Evolutionary conservation across 1,140 invertebrate species (phyloP), one percentile per base, ranked within the genome.

Genomic region (Caerostris darwini): DNA sequence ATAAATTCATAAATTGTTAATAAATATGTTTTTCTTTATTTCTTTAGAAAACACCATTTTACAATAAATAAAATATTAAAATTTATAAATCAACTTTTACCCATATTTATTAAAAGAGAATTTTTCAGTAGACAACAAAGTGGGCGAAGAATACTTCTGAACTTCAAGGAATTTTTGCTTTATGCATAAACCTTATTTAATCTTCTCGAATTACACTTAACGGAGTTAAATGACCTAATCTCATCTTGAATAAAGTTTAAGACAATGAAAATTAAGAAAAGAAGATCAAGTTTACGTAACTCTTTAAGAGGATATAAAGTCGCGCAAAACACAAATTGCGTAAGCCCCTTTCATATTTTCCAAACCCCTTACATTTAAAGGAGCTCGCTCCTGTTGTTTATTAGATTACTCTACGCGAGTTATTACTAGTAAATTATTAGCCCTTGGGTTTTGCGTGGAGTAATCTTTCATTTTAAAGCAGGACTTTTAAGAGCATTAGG

Each of bases 341-440:
- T n/a, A 4, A 67, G 17, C 61, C 61, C 61, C 61, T 67, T 67
- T 67, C 61, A 67, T 14, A 67, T 67, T 67, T 67, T 34, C 71
- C 7, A 34, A 34, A 34, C 7, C 71, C 19, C 19, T 81, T 19
- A 10, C 19, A 34, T 81, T 81, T 81, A 34, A 34, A 19, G 56
- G 14, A n/a, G 14, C 82, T 3, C 14, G 14, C 54, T 34, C 34
- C 34, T 2, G 34, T 58, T 57, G 10, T 83, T 83, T 83, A 83
- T 83, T 83, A 56, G 59, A 87, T 87, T 87, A 64, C 58, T 50
- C 19, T 19, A 50, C 8, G 58, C 19, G n/a, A 50, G 85, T 87
- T 87, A 87, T 87, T 87, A 61, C 34, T 14, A 87, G 85, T 64
- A 87, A 87, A 87, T 87, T 64, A 87, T 87, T 61, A 87, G 58